Conservation (phyloP, 2,888 invertebrate species). For the Acanthosepion esculentum region DNA sequence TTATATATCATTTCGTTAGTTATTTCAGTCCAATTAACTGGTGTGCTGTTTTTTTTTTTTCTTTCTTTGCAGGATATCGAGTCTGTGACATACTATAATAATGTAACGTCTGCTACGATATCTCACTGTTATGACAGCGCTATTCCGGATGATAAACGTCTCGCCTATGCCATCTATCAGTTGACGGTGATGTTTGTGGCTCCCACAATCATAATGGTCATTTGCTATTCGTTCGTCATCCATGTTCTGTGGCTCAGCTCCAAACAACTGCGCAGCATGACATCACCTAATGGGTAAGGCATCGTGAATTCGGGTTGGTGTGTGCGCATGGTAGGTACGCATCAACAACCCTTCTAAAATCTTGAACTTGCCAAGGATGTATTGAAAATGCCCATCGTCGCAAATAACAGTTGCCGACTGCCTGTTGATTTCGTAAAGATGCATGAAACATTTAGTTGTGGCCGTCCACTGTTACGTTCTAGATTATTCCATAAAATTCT, state of each 20-base stretch:
- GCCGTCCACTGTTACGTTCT: too few species aligned
- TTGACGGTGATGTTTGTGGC: conserved; percentile 74
- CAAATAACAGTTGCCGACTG: too few species aligned
- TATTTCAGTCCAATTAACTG: too few species aligned
- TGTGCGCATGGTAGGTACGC: too few species aligned
- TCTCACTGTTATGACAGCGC: conserved; percentile 62
- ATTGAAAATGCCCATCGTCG: too few species aligned
- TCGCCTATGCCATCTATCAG: conserved; percentile 73
- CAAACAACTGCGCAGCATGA: conserved; percentile 72
- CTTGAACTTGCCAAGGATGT: too few species aligned
- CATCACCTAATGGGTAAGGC: conserved; percentile 52
- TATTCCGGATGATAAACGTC: conserved; percentile 54
- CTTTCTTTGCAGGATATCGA: conserved; percentile 63
- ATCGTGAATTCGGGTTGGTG: too few species aligned
- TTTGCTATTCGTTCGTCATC: conserved; percentile 75
- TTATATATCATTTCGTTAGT: too few species aligned
- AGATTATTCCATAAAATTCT: too few species aligned
- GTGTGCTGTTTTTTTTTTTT: neutral
- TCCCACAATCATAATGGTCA: conserved; percentile 73
- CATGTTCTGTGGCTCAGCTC: conserved; percentile 76
- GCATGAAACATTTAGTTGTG: too few species aligned
- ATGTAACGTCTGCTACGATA: conserved; percentile 60
- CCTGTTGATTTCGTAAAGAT: too few species aligned
- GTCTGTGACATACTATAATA: conserved; percentile 61
- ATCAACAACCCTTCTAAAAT: too few species aligned